A percentile compares a stretch with the other conserved stretches of the same genome.
These are phyloP conservation scores for Corydoras sp. DNA, from an alignment of 2,113 vertebrate species.

Conservation along the genomic window DNA sequence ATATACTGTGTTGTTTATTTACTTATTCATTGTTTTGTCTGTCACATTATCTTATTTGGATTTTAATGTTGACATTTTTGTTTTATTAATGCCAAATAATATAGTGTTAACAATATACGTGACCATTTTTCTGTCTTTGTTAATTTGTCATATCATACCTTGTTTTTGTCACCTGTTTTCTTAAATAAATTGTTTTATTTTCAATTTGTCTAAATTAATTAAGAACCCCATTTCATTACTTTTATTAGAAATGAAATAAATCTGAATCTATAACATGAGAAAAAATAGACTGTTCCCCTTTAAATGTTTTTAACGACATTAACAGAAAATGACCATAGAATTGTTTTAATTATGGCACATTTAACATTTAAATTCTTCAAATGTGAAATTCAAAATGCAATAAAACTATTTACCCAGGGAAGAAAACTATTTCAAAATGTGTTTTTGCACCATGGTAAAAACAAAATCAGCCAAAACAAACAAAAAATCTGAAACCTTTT, in stretches of 20 bases:
- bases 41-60: neutral
- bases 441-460: slow-evolving; percentile 56
- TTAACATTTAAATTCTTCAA: too few species aligned
- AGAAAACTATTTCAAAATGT: slow-evolving; percentile 53
- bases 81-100: neutral
- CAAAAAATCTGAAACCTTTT: slow-evolving; percentile 30
- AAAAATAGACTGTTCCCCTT: too few species aligned
- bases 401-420: too few species aligned
- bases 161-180: neutral
- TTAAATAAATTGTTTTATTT: neutral
- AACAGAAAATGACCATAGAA: too few species aligned
- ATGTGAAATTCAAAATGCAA: too few species aligned
- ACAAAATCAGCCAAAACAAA: slow-evolving; percentile 14
- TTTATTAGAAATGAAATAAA: too few species aligned
- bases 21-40: neutral
- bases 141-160: neutral
- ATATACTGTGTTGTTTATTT: neutral
- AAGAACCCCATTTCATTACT: neutral
- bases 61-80: too few species aligned
- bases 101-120: neutral
- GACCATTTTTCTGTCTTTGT: neutral
- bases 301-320: too few species aligned
- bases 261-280: too few species aligned
- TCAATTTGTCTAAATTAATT: neutral
- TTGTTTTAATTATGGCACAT: too few species aligned